Conservation (phyloP, 2,797 vertebrate species). For the Megalops cyprinoides region DNA sequence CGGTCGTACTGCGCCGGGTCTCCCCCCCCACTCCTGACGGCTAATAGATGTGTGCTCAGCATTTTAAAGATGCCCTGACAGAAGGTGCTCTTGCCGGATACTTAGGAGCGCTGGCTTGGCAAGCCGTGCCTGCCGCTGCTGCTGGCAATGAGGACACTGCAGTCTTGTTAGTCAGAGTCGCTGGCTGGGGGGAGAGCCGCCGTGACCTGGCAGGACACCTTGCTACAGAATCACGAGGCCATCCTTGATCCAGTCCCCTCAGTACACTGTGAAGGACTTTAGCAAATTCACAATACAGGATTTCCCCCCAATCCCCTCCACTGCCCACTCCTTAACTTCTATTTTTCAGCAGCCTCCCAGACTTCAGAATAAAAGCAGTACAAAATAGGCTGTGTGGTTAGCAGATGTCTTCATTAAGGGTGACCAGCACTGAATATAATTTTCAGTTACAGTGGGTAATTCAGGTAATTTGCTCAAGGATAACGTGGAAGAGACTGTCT, state of each 20-base stretch:
- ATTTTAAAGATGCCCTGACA: constrained; percentile 33
- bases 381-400: too few species aligned
- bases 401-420: background rate
- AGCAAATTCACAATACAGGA: background rate
- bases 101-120: constrained; percentile 28
- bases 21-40: constrained; percentile 16
- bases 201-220: constrained; percentile 38
- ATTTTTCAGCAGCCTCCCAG: background rate
- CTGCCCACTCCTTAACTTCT: background rate
- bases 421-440: background rate
- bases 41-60: constrained; percentile 29
- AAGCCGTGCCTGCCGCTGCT: constrained; percentile 35
- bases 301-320: background rate
- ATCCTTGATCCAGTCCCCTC: constrained; percentile 18
- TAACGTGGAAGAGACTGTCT: too few species aligned
- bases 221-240: constrained; percentile 10
- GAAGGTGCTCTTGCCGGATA: constrained; percentile 40
- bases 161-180: constrained; percentile 44
- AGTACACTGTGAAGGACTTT: constrained; percentile 3
- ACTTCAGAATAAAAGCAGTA: too few species aligned
- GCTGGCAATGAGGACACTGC: constrained; percentile 51
- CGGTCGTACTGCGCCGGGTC: background rate
- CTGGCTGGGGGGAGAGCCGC: constrained; percentile 31
- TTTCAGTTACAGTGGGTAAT: background rate
- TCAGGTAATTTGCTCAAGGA: background rate